These are phyloP conservation scores for Holocentrus rufus DNA, from an alignment of 2,797 vertebrate species.

Conservation along the genomic window DNA sequence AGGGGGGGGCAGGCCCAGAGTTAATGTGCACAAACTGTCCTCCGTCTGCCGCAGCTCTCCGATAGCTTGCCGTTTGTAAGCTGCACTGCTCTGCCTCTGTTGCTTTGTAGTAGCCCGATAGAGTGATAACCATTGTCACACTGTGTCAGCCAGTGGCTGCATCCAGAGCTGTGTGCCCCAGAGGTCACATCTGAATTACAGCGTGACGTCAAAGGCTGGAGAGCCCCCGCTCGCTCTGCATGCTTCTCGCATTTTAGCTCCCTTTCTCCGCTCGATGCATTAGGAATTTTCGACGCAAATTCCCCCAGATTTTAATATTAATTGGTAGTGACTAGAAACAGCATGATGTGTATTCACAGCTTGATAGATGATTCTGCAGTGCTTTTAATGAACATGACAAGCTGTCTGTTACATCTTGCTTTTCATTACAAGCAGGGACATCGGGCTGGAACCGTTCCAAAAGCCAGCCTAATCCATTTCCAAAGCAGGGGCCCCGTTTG, in stretches of 20 bases:
- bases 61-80: slow-evolving; percentile 43
- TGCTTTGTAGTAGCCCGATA: slow-evolving; percentile 41
- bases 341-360: slow-evolving; percentile 11
- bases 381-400: slow-evolving; percentile 41
- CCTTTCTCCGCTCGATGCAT: neutral
- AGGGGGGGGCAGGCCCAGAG: neutral
- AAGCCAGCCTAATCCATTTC: slow-evolving; percentile 44
- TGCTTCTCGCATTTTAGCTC: slow-evolving; percentile 4
- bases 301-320: slow-evolving; percentile 26
- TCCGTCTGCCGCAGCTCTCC: slow-evolving; percentile 51
- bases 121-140: slow-evolving; percentile 48
- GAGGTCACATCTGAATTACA: slow-evolving; percentile 51
- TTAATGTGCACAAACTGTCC: slow-evolving; percentile 61
- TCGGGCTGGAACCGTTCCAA: slow-evolving; percentile 47
- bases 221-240: neutral
- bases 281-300: slow-evolving; percentile 28
- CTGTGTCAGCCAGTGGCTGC: slow-evolving; percentile 42
- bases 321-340: slow-evolving; percentile 32
- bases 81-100: slow-evolving; percentile 35
- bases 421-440: slow-evolving; percentile 40
- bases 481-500: slow-evolving; percentile 34
- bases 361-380: slow-evolving; percentile 31
- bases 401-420: slow-evolving; percentile 42
- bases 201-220: slow-evolving; percentile 30
- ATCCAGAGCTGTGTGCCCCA: slow-evolving; percentile 18